Conservation (phyloP, 1,140 invertebrate genomes). For the Myzus persicae region DNA sequence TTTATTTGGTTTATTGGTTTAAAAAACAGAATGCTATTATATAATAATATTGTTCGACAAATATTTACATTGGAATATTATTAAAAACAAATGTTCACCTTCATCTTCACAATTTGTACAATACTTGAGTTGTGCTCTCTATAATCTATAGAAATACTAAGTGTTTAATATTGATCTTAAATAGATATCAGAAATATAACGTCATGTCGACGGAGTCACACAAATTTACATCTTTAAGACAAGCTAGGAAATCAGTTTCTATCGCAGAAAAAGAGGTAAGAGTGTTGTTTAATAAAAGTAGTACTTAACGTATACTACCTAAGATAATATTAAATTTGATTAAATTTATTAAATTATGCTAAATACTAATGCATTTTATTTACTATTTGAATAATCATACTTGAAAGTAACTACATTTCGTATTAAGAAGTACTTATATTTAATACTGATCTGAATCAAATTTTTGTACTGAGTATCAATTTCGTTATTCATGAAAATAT, state of each 20-base stretch:
- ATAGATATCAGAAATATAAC: slow-evolving; percentile 44
- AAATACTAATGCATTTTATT: neutral
- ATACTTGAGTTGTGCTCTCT: slow-evolving; percentile 51
- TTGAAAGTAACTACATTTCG: neutral
- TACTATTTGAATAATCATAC: neutral
- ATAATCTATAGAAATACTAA: neutral
- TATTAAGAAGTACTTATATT: too few species aligned
- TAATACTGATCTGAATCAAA: neutral
- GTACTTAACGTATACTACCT: neutral
- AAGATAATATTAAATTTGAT: neutral
- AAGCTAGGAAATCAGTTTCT: slow-evolving; percentile 55
- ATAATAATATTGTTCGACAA: neutral
- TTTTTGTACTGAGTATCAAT: neutral
- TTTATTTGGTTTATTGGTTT: neutral
- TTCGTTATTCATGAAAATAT: neutral
- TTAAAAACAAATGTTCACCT: neutral
- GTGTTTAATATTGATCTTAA: slow-evolving; percentile 27
- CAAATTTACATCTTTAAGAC: slow-evolving; percentile 53
- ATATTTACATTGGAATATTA: neutral
- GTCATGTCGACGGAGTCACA: slow-evolving; percentile 52
- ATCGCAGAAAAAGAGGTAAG: slow-evolving; percentile 57
- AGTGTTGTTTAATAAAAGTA: neutral
- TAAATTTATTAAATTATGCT: neutral
- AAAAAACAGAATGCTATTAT: neutral
- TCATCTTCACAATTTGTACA: neutral